Evolutionary conservation across 2,113 vertebrate species (phyloP), one percentile per base, ranked within the genome.

Genomic region (Sula dactylatra): DNA sequence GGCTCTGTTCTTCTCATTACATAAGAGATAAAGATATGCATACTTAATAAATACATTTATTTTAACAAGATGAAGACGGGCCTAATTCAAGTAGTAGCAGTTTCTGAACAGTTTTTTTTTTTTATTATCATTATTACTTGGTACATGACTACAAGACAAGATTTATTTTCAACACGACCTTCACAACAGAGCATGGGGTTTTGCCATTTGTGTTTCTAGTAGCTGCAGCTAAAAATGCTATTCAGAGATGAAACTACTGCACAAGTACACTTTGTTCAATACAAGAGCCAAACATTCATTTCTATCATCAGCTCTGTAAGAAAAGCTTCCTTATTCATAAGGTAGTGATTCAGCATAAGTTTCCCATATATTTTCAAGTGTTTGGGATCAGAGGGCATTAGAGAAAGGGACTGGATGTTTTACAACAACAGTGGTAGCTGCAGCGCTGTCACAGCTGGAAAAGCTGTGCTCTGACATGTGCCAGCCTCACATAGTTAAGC

Each of bases 21-120:
- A 89, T 80, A 93, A 94, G 84, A 97, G 93, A 96, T 91, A 94
- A 87, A 87, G 88, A 85, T 89, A 94, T 90, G 77, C 90, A 89
- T 96, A 64, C 92, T 97, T 95, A 96, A 96, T 94, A 97, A 93
- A 94, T 81, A 92, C 82, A 91, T 95, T 96, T 96, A 87, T 96
- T 95, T 97, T 88, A 97, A 93, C 71, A 18, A 79, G 66, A 93
- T 40, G 90, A 91, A 95, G 92, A 94, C 54, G 91, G 73, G 86
- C 89, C 73, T 86, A 82, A 94, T 91, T 95, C 83, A 95, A 97
- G 66, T 56, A 87, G 66, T 47, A 79, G 66, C 54, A 77, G 78
- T 94, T 94, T 93, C 80, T 73, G 79, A 95, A 83, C 77, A 82
- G 73, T 18, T 77, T 94, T 92, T 92, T 92, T 92, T 45, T 15